A percentile compares a stretch with the other conserved stretches of the same genome.
These are phyloP conservation scores for Tethea ocularis DNA, from an alignment of 2,888 invertebrate genomes.

Conservation along the genomic window DNA sequence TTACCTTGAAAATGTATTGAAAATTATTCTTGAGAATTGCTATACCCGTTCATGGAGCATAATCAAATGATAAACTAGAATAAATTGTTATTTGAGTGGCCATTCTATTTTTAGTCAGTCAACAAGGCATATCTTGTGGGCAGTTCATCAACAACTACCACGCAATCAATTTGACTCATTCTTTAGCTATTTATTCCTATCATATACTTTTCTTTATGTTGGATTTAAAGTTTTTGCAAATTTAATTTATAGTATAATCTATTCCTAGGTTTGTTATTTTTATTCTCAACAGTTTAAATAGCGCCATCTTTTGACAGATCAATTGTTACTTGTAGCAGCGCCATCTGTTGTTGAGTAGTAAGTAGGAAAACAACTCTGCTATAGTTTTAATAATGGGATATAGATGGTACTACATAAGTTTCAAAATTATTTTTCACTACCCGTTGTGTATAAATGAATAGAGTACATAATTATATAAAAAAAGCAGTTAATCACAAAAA, in stretches of 20 bases:
- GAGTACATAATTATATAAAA: too few species aligned
- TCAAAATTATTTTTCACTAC: neutral
- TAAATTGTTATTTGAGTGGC: slow-evolving; percentile 58
- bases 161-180: slow-evolving; percentile 78
- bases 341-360: slow-evolving; percentile 63
- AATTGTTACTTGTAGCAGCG: slow-evolving; percentile 25
- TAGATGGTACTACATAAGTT: slow-evolving; percentile 39
- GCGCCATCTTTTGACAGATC: slow-evolving; percentile 28
- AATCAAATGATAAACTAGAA: slow-evolving; percentile 48
- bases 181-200: slow-evolving; percentile 43
- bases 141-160: slow-evolving; percentile 56
- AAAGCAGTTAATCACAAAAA: too few species aligned
- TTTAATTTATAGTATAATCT: too few species aligned
- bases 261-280: too few species aligned
- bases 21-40: slow-evolving; percentile 3
- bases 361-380: neutral
- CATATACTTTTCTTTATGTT: neutral
- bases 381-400: neutral
- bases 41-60: neutral
- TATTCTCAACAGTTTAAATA: neutral
- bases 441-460: too few species aligned
- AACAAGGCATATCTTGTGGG: slow-evolving; percentile 52
- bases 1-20: neutral
- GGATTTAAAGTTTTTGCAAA: too few species aligned
- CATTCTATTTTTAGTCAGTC: slow-evolving; percentile 72